Conservation (phyloP, 1,140 invertebrate species). For the Diabrotica virgifera region DNA sequence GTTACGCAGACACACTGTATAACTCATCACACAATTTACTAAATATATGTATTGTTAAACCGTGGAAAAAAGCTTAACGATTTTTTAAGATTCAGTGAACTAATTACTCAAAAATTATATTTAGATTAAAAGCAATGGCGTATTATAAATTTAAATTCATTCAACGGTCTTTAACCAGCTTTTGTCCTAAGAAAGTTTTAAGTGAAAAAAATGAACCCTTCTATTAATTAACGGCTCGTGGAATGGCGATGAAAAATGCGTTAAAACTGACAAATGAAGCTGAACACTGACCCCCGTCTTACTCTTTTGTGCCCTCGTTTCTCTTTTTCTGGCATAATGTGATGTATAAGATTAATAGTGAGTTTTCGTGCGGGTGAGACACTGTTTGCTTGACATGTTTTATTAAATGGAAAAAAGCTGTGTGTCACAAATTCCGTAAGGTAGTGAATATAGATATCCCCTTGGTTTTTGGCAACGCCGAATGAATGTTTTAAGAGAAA, state of each 20-base stretch:
- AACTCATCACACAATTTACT: no score
- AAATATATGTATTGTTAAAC: no score
- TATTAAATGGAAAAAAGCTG: constrained; percentile 2
- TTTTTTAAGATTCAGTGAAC: neutral
- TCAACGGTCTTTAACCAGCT: neutral
- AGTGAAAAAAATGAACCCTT: constrained; percentile 2
- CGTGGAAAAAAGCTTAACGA: neutral
- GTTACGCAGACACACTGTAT: no score
- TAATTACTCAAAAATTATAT: neutral
- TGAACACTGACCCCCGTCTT: constrained; percentile 1
- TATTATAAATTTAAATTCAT: constrained; percentile 3
- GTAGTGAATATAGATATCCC: neutral
- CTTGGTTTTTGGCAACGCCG: neutral
- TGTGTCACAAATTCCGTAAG: constrained; percentile 2
- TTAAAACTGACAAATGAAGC: constrained; percentile 1
- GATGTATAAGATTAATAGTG: constrained; percentile 3
- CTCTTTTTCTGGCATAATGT: neutral
- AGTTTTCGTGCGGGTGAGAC: constrained; percentile 1
- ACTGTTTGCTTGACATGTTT: constrained; percentile 2
- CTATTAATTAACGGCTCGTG: neutral
- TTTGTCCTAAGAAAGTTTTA: neutral
- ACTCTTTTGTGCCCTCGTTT: neutral
- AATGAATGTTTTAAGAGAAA: neutral
- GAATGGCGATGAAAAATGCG: neutral
- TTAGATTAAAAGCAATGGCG: constrained; percentile 1